Percentiles rank a stretch among this genome's conserved stretches.
These are phyloP conservation scores for Cyclophora albipunctata DNA, from an alignment of 2,888 invertebrate genomes.

Conservation along the genomic window DNA sequence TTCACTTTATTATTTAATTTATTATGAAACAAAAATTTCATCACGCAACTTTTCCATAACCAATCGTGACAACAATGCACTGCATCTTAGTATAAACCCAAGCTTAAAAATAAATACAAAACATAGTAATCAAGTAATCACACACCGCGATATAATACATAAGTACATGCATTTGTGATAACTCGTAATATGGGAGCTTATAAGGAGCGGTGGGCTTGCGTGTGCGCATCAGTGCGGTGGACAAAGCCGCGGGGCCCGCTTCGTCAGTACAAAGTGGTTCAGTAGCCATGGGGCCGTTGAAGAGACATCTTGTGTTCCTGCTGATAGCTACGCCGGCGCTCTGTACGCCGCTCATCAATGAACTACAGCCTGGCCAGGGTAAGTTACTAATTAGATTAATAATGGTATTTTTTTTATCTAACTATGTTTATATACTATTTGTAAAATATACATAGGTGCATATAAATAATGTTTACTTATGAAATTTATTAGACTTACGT, in stretches of 20 bases:
- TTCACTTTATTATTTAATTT: too few relatives aligned
- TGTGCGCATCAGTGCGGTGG: conserved; percentile 44
- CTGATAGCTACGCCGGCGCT: conserved; percentile 33
- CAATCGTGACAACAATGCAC: too few relatives aligned
- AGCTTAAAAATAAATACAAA: too few relatives aligned
- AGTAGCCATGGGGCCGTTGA: conserved; percentile 61
- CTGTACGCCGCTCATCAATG: conserved; percentile 51
- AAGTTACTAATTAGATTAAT: conserved; percentile 6
- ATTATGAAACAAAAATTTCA: too few relatives aligned
- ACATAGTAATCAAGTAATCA: too few relatives aligned
- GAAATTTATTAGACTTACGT: background rate
- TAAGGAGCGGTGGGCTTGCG: conserved; percentile 42
- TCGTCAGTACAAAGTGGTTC: conserved; percentile 37
- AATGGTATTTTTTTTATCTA: background rate
- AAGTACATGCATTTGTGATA: conserved; percentile 10
- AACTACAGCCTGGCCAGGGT: conserved; percentile 59
- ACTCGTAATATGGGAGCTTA: conserved; percentile 43
- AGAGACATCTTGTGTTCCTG: conserved; percentile 45
- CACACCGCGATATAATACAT: background rate
- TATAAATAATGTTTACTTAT: background rate
- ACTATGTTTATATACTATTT: background rate
- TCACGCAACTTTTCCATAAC: too few relatives aligned
- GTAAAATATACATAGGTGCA: too few relatives aligned
- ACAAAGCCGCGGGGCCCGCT: conserved; percentile 29
- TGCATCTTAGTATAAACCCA: too few relatives aligned